Evolutionary conservation across 2,888 invertebrate genomes (phyloP).

Genomic region (Sphaeridia pumilis): DNA sequence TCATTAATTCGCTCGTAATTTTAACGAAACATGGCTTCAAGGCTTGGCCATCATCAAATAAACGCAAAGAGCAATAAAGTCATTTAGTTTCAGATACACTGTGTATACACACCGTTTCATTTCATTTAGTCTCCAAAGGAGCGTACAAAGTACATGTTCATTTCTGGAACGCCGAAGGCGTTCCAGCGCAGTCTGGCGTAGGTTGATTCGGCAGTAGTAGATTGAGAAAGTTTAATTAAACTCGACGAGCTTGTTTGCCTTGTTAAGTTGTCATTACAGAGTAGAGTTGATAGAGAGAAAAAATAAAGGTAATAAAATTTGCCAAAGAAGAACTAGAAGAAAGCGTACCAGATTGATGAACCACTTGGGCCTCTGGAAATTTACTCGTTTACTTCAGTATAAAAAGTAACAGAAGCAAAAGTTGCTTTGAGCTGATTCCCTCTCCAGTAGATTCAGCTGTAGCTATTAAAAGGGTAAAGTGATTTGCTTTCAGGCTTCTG

Average conservation of each 20-base stretch:
- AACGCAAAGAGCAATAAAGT: neutral
- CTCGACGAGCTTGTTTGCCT: neutral
- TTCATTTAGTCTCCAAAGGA: neutral
- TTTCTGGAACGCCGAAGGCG: neutral
- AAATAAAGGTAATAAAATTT: conserved; percentile 2
- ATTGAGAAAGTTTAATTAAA: conserved; percentile 4
- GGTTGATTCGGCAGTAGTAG: neutral
- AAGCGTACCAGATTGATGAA: too few relatives aligned
- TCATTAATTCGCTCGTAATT: too few relatives aligned
- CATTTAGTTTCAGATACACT: neutral
- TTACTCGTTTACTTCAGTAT: too few relatives aligned
- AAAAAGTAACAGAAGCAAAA: too few relatives aligned
- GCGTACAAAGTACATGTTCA: neutral
- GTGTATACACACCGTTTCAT: neutral
- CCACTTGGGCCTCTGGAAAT: too few relatives aligned
- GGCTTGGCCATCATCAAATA: too few relatives aligned
- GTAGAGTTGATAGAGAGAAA: conserved; percentile 3
- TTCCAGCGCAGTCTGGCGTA: neutral
- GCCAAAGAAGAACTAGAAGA: too few relatives aligned
- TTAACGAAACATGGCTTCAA: too few relatives aligned
- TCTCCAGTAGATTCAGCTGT: too few relatives aligned
- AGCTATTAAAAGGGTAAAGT: too few relatives aligned
- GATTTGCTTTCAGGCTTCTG: conserved; percentile 1
- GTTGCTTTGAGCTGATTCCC: too few relatives aligned
- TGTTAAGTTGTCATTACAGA: neutral